phyloP scores from a whole-genome alignment of 2,113 vertebrate species.

The Prunella fulvescens region DNA sequence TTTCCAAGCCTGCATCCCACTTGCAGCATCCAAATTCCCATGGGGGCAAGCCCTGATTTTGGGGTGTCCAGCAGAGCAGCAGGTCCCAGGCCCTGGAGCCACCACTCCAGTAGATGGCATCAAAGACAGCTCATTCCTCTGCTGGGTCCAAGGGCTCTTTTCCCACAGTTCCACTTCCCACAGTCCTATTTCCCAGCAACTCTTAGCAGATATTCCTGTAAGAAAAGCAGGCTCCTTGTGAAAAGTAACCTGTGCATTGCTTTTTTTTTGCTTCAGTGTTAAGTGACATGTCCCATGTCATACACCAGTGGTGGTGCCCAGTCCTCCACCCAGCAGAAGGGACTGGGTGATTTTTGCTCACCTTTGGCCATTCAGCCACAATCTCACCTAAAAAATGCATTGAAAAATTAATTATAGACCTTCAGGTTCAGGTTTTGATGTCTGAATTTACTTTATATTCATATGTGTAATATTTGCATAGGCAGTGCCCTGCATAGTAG shows the following conservation, averaged over 20 bases:
- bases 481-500: neutral
- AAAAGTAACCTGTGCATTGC: rapidly evolving
- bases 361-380: neutral
- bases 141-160: neutral
- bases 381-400: neutral
- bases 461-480: neutral
- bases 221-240: neutral
- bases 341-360: neutral
- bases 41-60: rapidly evolving
- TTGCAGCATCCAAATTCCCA: neutral
- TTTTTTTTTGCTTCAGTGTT: neutral
- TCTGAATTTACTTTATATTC: neutral
- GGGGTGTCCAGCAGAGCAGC: neutral
- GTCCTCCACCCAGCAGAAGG: neutral
- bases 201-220: neutral
- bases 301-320: rapidly evolving
- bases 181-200: neutral
- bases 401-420: neutral
- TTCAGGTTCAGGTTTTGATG: neutral
- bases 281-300: rapidly evolving
- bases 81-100: neutral
- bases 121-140: constrained; percentile 20
- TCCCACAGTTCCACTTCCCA: neutral
- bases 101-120: constrained; percentile 64
- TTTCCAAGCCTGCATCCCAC: neutral